Percentiles rank a stretch among this genome's conserved stretches.
These are phyloP conservation scores for Cranoglanis bouderius DNA, from an alignment of 2,113 vertebrate species.

Conservation along the genomic window DNA sequence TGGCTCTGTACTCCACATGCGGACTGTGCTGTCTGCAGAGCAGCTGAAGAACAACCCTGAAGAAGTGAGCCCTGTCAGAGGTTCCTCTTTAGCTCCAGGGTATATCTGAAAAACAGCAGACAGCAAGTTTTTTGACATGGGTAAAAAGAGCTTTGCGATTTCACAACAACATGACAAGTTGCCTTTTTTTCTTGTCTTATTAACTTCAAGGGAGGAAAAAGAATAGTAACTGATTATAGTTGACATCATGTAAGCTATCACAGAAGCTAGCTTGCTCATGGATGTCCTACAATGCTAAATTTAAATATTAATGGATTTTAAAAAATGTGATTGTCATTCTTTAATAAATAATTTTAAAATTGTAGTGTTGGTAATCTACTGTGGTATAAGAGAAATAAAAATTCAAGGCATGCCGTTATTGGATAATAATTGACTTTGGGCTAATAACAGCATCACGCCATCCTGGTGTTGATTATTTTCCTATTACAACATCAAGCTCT, in stretches of 20 bases:
- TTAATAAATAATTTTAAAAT: background rate
- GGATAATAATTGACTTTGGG: background rate
- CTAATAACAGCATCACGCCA: background rate
- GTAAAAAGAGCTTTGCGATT: background rate
- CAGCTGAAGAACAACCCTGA: conserved; percentile 87
- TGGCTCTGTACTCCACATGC: conserved; percentile 84
- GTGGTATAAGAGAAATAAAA: background rate
- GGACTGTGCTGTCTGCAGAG: conserved; percentile 91
- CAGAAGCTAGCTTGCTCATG: background rate
- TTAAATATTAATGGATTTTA: background rate
- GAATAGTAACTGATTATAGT: background rate
- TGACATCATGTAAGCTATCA: background rate
- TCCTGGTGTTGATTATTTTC: background rate
- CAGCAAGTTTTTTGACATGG: background rate
- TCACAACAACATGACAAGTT: background rate
- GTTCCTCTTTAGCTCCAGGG: conserved; percentile 80
- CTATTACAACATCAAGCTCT: background rate
- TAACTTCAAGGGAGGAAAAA: background rate
- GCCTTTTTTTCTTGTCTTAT: background rate
- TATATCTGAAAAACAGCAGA: conserved; percentile 77
- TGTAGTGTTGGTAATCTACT: background rate
- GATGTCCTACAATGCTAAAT: background rate
- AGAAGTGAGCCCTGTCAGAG: conserved; percentile 67
- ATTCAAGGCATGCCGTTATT: background rate
- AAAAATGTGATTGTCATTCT: background rate